phyloP scores from a whole-genome alignment of 2,113 vertebrate genomes.

The Pangasianodon gigas region DNA sequence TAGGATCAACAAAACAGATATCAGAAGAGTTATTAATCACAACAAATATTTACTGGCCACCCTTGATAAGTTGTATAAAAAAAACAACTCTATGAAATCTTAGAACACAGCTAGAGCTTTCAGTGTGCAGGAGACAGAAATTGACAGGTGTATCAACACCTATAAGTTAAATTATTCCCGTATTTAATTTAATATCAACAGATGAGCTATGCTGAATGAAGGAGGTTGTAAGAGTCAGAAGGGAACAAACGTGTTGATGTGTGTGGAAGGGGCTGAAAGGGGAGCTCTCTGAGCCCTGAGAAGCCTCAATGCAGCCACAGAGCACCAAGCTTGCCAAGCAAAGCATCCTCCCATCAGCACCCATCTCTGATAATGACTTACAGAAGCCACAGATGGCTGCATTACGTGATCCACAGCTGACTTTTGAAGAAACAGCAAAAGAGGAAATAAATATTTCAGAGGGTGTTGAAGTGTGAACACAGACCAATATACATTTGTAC shows the following conservation, averaged over 20 bases:
- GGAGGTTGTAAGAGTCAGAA: neutral
- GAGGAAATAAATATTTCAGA: constrained; percentile 24
- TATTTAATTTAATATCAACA: neutral
- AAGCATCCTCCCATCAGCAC: constrained; percentile 51
- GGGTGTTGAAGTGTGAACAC: constrained; percentile 29
- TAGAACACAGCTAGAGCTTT: neutral
- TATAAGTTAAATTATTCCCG: neutral
- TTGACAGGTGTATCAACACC: neutral
- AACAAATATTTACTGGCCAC: neutral
- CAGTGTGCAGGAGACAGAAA: neutral
- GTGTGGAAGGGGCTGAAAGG: neutral
- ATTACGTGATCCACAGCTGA: constrained; percentile 3
- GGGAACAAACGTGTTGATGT: constrained; percentile 8
- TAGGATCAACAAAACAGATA: neutral
- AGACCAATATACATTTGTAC: neutral
- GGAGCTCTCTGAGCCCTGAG: neutral
- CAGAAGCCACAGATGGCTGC: constrained; percentile 47
- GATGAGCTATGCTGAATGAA: neutral
- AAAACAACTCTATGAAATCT: neutral
- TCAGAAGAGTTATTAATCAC: neutral
- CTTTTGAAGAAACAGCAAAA: neutral
- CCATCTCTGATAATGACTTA: constrained; percentile 51
- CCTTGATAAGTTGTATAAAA: neutral
- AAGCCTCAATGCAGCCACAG: constrained; percentile 28
- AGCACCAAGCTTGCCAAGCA: constrained; percentile 45